Conservation (phyloP, 2,888 invertebrate species). For the Cecidostiba fungosa region DNA sequence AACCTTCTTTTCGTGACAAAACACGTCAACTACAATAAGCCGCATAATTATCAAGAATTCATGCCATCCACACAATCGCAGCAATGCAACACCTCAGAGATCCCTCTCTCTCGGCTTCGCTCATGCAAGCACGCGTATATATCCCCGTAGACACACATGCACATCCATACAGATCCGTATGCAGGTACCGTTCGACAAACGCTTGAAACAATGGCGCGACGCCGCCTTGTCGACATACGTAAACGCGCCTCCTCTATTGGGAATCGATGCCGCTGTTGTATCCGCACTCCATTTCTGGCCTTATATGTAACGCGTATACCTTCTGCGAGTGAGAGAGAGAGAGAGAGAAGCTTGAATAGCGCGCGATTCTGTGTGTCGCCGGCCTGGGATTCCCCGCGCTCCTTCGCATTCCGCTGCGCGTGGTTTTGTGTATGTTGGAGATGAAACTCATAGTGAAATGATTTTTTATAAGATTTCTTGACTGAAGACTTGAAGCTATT, state of each 20-base stretch:
- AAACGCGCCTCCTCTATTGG: constrained; percentile 26
- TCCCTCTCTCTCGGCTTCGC: neutral
- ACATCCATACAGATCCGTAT: neutral
- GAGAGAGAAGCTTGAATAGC: neutral
- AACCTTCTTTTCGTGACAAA: too few relatives aligned
- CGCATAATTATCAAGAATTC: too few relatives aligned
- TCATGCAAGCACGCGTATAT: neutral
- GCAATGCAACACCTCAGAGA: neutral
- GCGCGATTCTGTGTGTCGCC: constrained; percentile 4
- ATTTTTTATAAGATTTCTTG: neutral
- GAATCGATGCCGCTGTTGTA: constrained; percentile 33
- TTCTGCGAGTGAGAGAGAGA: neutral
- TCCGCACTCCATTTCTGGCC: constrained; percentile 12
- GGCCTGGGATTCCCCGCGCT: neutral
- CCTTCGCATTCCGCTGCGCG: neutral
- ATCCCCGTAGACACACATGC: neutral
- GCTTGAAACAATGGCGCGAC: constrained; percentile 34
- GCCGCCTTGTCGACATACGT: constrained; percentile 21
- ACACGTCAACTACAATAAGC: too few relatives aligned
- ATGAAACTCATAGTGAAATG: neutral
- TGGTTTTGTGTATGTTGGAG: too few relatives aligned
- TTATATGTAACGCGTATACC: neutral
- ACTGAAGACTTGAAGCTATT: too few relatives aligned
- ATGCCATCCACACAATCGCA: too few relatives aligned
- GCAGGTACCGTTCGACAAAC: constrained; percentile 18